Evolutionary conservation across 2,797 vertebrate species (phyloP).

Genomic region (Fistularia tabacaria): DNA sequence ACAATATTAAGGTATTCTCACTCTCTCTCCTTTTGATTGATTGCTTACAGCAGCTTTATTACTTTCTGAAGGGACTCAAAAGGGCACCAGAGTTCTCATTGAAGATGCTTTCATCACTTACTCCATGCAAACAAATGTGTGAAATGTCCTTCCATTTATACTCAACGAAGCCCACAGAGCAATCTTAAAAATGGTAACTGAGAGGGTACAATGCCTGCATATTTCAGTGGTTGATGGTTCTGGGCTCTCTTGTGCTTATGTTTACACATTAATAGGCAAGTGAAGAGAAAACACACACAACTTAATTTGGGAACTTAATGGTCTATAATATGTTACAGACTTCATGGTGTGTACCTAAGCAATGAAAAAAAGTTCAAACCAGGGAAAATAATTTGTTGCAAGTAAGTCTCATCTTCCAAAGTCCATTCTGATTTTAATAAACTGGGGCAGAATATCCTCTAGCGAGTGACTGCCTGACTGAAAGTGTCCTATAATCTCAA

Average conservation of each 20-base stretch:
- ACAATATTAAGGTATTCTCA: conserved; percentile 59
- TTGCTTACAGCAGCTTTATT: conserved; percentile 60
- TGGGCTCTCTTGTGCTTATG: conserved; percentile 31
- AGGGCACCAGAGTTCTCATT: conserved; percentile 48
- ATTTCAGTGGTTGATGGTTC: conserved; percentile 15
- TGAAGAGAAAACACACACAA: conserved; percentile 56
- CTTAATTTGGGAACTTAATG: conserved; percentile 79
- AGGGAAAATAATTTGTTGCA: conserved; percentile 69
- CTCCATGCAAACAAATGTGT: conserved; percentile 42
- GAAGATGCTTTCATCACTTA: conserved; percentile 50
- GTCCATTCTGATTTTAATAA: conserved; percentile 68
- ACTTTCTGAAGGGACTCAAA: conserved; percentile 54
- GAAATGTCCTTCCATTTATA: conserved; percentile 41
- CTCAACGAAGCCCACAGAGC: conserved; percentile 39
- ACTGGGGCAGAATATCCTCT: background rate
- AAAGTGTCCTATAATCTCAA: too few relatives aligned
- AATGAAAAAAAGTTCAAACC: conserved; percentile 73
- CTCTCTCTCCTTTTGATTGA: conserved; percentile 55
- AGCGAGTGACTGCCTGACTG: too few relatives aligned
- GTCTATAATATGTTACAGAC: conserved; percentile 76
- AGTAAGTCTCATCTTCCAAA: conserved; percentile 71
- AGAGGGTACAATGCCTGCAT: conserved; percentile 41
- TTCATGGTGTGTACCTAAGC: conserved; percentile 70
- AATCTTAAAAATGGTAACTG: conserved; percentile 55
- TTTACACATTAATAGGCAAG: conserved; percentile 45